Percentiles rank a stretch among this genome's conserved stretches.
Conservation (phyloP, 2,113 vertebrate species). For the Trichomycterus rosablanca region DNA sequence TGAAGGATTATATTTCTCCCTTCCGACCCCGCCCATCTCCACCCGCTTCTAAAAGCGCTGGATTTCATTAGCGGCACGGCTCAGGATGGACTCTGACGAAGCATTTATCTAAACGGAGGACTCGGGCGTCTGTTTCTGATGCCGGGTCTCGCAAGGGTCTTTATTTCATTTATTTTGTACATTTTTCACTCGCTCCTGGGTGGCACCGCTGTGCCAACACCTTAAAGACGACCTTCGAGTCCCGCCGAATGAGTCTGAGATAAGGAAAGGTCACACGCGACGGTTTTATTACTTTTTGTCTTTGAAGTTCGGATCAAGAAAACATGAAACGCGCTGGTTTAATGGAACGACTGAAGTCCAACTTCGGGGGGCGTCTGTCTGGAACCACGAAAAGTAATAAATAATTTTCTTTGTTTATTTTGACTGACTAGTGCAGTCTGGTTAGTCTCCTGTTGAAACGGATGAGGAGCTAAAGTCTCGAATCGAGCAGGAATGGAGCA, state of each 20-base stretch:
- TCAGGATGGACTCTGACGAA: conserved; percentile 28
- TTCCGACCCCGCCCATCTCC: conserved; percentile 54
- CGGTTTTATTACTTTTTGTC: neutral
- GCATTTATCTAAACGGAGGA: conserved; percentile 33
- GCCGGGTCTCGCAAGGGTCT: conserved; percentile 27
- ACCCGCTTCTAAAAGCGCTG: conserved; percentile 62
- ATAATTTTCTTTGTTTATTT: no score
- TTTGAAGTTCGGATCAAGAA: conserved; percentile 7
- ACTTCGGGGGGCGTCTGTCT: no score
- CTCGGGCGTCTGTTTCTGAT: conserved; percentile 36
- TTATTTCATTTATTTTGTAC: conserved; percentile 2
- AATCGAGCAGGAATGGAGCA: no score
- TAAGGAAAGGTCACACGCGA: conserved; percentile 11
- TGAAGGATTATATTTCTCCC: no score
- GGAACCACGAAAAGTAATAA: no score
- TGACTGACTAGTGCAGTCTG: no score
- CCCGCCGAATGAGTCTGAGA: conserved; percentile 10
- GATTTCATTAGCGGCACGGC: conserved; percentile 50
- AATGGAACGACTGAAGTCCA: no score
- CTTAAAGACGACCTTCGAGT: conserved; percentile 15
- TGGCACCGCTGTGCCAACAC: conserved; percentile 13
- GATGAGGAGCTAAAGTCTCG: no score
- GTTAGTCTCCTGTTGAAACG: no score
- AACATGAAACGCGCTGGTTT: no score
- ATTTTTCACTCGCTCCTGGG: neutral